Base-by-base conservation (phyloP, 2,797 vertebrate species). In the Myripristis jacobus region DNA sequence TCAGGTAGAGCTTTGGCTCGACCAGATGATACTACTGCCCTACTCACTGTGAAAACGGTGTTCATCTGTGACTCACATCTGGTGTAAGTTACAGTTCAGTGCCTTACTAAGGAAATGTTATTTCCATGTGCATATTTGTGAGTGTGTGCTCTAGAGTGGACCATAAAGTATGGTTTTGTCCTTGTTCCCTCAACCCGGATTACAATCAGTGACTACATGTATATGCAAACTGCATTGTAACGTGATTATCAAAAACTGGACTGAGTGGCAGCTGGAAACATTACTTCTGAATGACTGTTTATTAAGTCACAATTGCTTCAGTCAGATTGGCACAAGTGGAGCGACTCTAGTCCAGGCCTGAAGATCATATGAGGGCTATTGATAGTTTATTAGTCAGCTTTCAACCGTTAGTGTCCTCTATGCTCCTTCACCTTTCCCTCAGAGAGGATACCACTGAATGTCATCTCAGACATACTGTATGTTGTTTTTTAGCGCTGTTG, bases 71-170 rank as follows among this genome's bases (percentile, higher is more conserved):
- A 56, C 51, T 43, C 31, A 58, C 55, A 8, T 57, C 21, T 6
- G 36, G 47, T 56, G 64, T 55, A 64, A 62, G 0, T 18, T 21
- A 52, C 11, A 13, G 19, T 15, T 64, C 41, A 60, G 86, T 89
- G 84, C 88, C 86, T 90, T 86, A 73, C 19, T 56, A 21, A 62
- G 34, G 3, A 79, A 75, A 77, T n/a, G 19, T 13, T 57, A 8
- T 60, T 62, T 67, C 56, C 31, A 65, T 63, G 18, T 34, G 7
- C 58, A 44, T 21, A 75, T 71, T 10, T 41, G 18, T 36, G 54
- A 57, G 21, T 11, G 29, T 61, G 10, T 50, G 21, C 11, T 24
- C 19, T 34, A 36, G 18, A 38, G n/a, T 18, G 10, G 34, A 25
- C 2, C 31, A 22, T 34, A 18, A 36, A 10, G n/a, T 31, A 31